Base-by-base conservation (phyloP, 2,113 vertebrate species). In the Pygoscelis antarcticus region DNA sequence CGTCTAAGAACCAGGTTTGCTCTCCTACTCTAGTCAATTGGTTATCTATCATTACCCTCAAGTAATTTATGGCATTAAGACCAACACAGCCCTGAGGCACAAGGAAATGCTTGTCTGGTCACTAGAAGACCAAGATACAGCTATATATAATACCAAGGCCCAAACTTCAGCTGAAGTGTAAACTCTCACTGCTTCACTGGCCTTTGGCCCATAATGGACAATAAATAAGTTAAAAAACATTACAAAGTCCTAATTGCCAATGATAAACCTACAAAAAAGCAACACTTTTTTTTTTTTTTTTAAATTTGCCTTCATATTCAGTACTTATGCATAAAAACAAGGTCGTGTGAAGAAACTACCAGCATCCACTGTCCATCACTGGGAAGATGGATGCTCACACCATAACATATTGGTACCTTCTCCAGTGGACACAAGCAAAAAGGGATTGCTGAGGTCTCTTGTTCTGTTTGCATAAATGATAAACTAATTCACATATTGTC, bases 61-160 rank as follows among this genome's bases (percentile, higher is more conserved):
- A 70, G 78, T 93, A 87, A 95, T 90, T 96, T 72, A 93, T 30
- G 51, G 30, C 81, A 93, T 80, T 93, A 93, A 21, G 78, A 85
- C 40, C 51, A 90, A 80, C n/a, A 80, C 21, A 70, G 49, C n/a
- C 47, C 64, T 12, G 42, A 79, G 69, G 62, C 32, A 91, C 38
- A 81, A 1, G 6, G 61, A 89, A 93, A 70, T 87, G 80, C n/a
- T 70, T 85, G 58, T 27, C 65, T 71, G 34, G 78, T 61, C 55
- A 66, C 58, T 71, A 16, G 34, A 93, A 58, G 78, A 74, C 64
- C 58, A 87, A 87, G 78, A 66, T 30, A 75, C 30, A 88, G 26
- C 54, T 74, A 14, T 27, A 61, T 46, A 10, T 49, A 65, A 58
- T 5, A 69, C 20, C 15, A n/a, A 66, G 54, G 58, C n/a, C 51